Conservation (phyloP, 2,797 vertebrate genomes). For the Microcaecilia unicolor region DNA sequence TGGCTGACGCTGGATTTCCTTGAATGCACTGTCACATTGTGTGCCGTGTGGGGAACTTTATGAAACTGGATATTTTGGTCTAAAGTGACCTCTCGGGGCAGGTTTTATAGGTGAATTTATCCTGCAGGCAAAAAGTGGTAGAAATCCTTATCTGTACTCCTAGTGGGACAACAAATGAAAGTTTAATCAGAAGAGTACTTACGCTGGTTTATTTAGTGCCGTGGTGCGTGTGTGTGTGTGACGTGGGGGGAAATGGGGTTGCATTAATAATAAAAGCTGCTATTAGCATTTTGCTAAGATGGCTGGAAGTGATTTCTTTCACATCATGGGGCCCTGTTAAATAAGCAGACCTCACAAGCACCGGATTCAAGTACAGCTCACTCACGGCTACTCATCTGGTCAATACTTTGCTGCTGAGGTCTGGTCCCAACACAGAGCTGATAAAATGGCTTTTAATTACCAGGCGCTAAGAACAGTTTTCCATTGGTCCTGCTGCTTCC, state of each 20-base stretch:
- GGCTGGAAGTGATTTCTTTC: slow-evolving; percentile 36
- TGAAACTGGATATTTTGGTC: too few species aligned
- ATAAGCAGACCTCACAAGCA: slow-evolving; percentile 71
- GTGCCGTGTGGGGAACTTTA: too few species aligned
- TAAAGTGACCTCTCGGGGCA: too few species aligned
- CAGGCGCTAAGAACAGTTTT: slow-evolving; percentile 76
- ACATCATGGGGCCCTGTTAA: slow-evolving; percentile 59
- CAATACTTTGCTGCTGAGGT: too few species aligned
- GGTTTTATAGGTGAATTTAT: too few species aligned
- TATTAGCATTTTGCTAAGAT: slow-evolving; percentile 35
- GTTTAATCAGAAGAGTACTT: slow-evolving; percentile 32
- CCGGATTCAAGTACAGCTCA: slow-evolving; percentile 76
- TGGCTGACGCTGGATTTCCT: too few species aligned
- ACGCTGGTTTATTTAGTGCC: slow-evolving; percentile 23
- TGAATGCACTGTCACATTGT: too few species aligned
- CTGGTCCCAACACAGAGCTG: slow-evolving; percentile 59
- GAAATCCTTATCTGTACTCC: too few species aligned
- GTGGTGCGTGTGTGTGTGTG: slow-evolving; percentile 31
- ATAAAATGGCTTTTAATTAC: slow-evolving; percentile 98
- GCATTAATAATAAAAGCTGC: slow-evolving; percentile 42
- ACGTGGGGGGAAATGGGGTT: slow-evolving; percentile 17
- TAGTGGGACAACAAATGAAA: too few species aligned
- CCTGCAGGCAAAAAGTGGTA: too few species aligned
- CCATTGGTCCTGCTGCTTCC: slow-evolving; percentile 47
- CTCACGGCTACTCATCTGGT: slow-evolving; percentile 59